Base-by-base conservation (phyloP, 2,113 vertebrate species). In the Tricholaema leucomelas region DNA sequence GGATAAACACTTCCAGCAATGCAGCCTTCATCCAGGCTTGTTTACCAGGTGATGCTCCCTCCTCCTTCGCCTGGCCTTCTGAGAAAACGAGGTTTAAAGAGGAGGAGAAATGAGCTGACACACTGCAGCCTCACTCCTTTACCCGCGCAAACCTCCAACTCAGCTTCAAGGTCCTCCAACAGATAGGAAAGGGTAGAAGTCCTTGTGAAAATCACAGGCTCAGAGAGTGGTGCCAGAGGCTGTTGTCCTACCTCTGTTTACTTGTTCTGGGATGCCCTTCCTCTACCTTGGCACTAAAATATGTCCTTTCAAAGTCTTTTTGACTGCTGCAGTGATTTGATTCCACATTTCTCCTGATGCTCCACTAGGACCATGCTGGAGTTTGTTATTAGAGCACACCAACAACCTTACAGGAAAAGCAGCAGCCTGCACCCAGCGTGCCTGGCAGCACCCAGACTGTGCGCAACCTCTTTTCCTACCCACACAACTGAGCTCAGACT, bases 231-330 rank as follows among this genome's bases (percentile, higher is more conserved):
- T 27, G 67, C 89, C 65, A 67, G 84, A 95, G 72, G 91, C 87
- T 33, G n/a, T 36, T 77, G 78, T 66, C 61, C 44, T 56, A 55
- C 67, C 78, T 82, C 63, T 80, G 84, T 66, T 87, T 28, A 42
- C 87, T 87, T 54, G 46, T 69, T 63, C 65, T 64, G 40, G 48
- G 72, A 81, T 70, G 89, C 33, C 94, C 94, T 95, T 94, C 65
- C 79, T 83, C 89, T 81, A 93, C 94, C 91, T 87, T 87, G 75
- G 69, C 91, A 77, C 87, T 87, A 77, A 96, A 93, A 95, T 56
- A 93, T 71, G 54, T 71, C n/a, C 48, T 87, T 91, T 85, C 91
- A 93, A 94, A 92, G 85, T 14, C 15, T 79, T 94, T 94, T 89
- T 35, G 33, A 58, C 44, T 74, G 5, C 21, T 13, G 42, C 44